Percentiles rank a stretch among this genome's conserved stretches.
Conservation (phyloP, 2,888 invertebrate species). For the Doris montereyensis region DNA sequence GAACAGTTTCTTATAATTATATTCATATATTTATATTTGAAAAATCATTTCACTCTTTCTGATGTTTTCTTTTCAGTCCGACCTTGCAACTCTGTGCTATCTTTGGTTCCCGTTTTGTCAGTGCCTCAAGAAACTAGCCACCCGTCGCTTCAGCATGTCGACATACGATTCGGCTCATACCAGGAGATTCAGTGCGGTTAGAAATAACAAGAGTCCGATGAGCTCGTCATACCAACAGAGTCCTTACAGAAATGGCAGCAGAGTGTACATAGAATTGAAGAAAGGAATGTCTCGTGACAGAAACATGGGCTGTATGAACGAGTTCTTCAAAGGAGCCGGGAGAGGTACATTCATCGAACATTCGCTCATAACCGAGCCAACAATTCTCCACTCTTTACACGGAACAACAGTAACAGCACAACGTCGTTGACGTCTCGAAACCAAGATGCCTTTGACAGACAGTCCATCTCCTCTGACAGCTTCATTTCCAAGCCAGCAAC, state of each 20-base stretch:
- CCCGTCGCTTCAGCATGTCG: conserved; percentile 55
- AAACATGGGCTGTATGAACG: conserved; percentile 2
- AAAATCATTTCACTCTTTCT: conserved; percentile 6
- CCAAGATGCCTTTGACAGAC: no score
- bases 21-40: background rate
- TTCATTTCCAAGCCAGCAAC: no score
- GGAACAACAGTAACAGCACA: no score
- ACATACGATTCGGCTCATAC: conserved; percentile 57
- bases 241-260: conserved; percentile 14
- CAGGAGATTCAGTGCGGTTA: conserved; percentile 51
- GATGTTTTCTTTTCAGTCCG: conserved; percentile 50
- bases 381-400: no score
- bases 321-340: conserved; percentile 27
- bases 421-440: no score
- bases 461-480: no score
- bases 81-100: conserved; percentile 57
- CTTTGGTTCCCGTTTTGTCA: conserved; percentile 63
- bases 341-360: no score
- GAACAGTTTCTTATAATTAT: background rate
- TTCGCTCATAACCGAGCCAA: no score
- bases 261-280: conserved; percentile 24
- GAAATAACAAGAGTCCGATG: conserved; percentile 27
- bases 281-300: conserved; percentile 7
- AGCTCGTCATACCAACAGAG: background rate
- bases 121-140: conserved; percentile 58